These are phyloP conservation scores for Sorex fumeus DNA, from an alignment of 2,113 vertebrate species.

Conservation along the genomic window DNA sequence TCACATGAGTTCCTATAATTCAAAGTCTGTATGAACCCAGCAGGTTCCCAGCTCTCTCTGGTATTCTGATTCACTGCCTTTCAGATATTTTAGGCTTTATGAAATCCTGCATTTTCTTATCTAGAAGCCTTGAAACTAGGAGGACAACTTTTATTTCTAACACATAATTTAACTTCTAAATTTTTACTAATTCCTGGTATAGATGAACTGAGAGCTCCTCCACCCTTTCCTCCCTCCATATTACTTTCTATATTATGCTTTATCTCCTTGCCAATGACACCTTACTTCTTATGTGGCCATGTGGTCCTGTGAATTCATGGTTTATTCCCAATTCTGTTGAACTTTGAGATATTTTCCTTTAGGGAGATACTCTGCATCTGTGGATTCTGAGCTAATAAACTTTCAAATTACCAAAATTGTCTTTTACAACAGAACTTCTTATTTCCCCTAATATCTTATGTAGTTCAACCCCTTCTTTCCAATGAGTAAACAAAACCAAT, in stretches of 20 bases:
- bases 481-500: slow-evolving; percentile 3
- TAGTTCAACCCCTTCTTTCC: slow-evolving; percentile 29
- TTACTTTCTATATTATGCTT: background rate
- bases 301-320: background rate
- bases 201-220: background rate
- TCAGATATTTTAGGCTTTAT: slow-evolving; percentile 26
- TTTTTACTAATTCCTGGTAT: background rate
- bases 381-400: background rate
- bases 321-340: background rate
- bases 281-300: background rate
- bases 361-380: background rate
- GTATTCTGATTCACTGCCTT: background rate
- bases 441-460: background rate
- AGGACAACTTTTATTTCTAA: background rate
- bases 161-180: background rate
- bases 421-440: slow-evolving; percentile 12
- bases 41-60: background rate
- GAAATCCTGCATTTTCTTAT: background rate
- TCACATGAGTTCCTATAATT: slow-evolving; percentile 1
- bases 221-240: background rate
- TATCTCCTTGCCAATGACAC: background rate
- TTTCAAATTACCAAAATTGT: slow-evolving; percentile 32
- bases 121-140: background rate
- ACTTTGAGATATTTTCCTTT: background rate
- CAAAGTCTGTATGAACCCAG: background rate